phyloP scores from a whole-genome alignment of 1,140 invertebrate genomes.

The Drosophila parvula region DNA sequence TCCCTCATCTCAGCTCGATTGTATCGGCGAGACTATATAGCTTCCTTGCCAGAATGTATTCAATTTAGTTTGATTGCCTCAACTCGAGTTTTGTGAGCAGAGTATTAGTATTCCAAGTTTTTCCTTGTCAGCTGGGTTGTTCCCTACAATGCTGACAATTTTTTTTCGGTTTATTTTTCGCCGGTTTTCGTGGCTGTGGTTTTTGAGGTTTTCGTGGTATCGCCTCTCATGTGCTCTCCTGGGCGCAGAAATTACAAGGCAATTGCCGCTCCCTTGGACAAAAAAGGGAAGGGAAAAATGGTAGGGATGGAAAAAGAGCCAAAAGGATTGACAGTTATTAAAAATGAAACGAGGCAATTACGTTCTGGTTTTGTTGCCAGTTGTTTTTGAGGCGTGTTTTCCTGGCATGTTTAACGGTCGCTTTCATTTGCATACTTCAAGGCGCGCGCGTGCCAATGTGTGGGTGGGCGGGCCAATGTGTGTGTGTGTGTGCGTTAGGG shows the following conservation, averaged over 20 bases:
- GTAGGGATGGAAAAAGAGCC: conserved; percentile 25
- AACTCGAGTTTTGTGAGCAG: conserved; percentile 12
- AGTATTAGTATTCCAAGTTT: conserved; percentile 20
- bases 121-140: conserved; percentile 4
- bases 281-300: background rate
- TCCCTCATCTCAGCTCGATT: conserved; percentile 6
- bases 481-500: conserved; percentile 1
- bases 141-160: conserved; percentile 18
- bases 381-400: conserved; percentile 66
- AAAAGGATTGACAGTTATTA: conserved; percentile 82
- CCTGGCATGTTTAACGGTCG: conserved; percentile 73
- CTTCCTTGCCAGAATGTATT: conserved; percentile 26
- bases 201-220: conserved; percentile 41
- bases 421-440: conserved; percentile 61
- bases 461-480: background rate
- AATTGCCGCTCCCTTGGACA: conserved; percentile 67
- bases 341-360: conserved; percentile 81
- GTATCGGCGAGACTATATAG: conserved; percentile 12
- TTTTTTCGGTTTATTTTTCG: conserved; percentile 48
- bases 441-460: background rate
- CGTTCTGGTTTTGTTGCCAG: conserved; percentile 66
- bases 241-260: conserved; percentile 65
- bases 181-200: conserved; percentile 25
- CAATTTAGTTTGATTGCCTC: conserved; percentile 57
- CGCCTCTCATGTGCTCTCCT: conserved; percentile 53